Evolutionary conservation across 2,113 vertebrate genomes (phyloP).

Genomic region (Phrynosoma blainvillii): DNA sequence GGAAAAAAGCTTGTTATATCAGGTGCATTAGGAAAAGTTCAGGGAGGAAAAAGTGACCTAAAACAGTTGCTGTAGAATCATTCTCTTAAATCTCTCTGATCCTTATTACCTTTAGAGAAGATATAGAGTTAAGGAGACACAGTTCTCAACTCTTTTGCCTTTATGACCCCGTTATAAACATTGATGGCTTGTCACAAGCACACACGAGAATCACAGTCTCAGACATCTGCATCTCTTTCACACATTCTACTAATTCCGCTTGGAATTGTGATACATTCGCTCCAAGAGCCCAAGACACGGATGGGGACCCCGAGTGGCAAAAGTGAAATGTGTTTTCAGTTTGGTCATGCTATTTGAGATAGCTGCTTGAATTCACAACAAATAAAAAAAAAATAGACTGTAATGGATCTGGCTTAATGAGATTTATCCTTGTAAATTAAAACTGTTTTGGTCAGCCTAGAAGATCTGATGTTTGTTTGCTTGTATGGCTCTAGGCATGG

Average conservation of each 20-base stretch:
- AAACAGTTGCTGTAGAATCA: slow-evolving; percentile 16
- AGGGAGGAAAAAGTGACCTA: background rate
- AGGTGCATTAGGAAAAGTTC: background rate
- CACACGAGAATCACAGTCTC: slow-evolving; percentile 10
- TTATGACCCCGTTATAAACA: slow-evolving; percentile 24
- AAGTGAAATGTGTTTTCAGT: slow-evolving; percentile 46
- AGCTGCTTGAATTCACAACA: background rate
- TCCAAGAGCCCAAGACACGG: background rate
- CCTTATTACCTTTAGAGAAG: slow-evolving; percentile 31
- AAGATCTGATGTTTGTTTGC: slow-evolving; percentile 35
- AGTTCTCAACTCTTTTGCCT: slow-evolving; percentile 23
- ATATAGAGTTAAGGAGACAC: slow-evolving; percentile 9
- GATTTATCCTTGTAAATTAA: slow-evolving; percentile 49
- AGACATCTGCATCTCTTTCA: slow-evolving; percentile 38
- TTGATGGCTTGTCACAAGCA: slow-evolving; percentile 21
- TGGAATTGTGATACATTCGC: background rate
- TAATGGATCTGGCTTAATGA: background rate
- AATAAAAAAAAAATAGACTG: slow-evolving; percentile 15
- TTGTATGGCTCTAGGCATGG: slow-evolving; percentile 50
- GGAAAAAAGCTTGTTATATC: background rate
- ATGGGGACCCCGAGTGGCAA: slow-evolving; percentile 13
- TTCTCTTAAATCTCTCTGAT: slow-evolving; percentile 16
- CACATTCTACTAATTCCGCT: slow-evolving; percentile 31
- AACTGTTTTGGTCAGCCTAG: slow-evolving; percentile 10
- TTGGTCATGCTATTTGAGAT: slow-evolving; percentile 33